Evolutionary conservation across 2,888 invertebrate species (phyloP), one percentile per base, ranked within the genome.

Genomic region (Leptinotarsa peninsularis): DNA sequence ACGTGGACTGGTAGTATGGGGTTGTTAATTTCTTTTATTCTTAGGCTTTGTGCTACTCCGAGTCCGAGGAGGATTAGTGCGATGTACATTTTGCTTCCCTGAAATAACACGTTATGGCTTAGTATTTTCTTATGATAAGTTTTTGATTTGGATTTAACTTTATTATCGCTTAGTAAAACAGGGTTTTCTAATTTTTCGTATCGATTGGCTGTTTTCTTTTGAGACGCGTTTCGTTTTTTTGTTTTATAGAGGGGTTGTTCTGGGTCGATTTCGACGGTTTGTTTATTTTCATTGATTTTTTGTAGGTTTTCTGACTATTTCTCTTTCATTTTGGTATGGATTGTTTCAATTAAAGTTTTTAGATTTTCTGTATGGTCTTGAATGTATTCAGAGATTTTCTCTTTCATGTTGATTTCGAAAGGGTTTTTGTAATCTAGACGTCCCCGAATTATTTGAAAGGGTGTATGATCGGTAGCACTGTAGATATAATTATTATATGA

Each of bases 401-500:
- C n/a, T 54, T 54, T n/a, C 10, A 7, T n/a, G 18, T 71, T 33
- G 15, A 63, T 63, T 63, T 74, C 58, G 27, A 74, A 74, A 23
- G 74, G 66, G n/a, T 69, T 66, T 18, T 21, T 70, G 13, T 54
- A 56, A 50, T 74, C 54, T 15, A 63, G 43, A 27, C 56, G 60
- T 43, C 70, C 66, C 15, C 49, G 50, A 27, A 70, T 74, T 50
- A 74, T 70, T 66, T 69, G 66, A 52, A 74, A 70, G 2, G 74
- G 70, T 23, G 66, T 70, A 33, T 54, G 70, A 18, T 66, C 63
- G 15, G 70, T 70, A 60, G 56, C 50, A n/a, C 68, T 63, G 14
- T 68, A 70, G 14, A 74, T 70, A 49, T 58, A 49, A 73, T 73
- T 73, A 68, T 73, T 73, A 73, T 73, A 73, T 5, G 68, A 58